These are phyloP conservation scores for Agrochola macilenta DNA, from an alignment of 2,888 invertebrate genomes.

Conservation along the genomic window DNA sequence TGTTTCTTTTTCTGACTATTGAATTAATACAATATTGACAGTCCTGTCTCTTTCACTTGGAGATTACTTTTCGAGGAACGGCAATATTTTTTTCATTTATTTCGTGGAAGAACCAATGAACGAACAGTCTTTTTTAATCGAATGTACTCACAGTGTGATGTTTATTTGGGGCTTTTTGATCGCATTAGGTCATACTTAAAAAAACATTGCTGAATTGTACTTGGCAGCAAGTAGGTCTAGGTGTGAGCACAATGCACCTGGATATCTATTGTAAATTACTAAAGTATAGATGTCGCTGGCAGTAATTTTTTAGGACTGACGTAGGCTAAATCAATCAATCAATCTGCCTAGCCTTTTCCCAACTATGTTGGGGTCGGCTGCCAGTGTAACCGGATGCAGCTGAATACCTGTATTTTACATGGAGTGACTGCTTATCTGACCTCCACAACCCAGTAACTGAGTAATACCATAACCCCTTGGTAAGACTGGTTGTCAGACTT, in stretches of 20 bases:
- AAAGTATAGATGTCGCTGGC: constrained; percentile 4
- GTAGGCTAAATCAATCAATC: too few species aligned
- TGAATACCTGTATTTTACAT: too few species aligned
- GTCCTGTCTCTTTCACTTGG: constrained; percentile 3
- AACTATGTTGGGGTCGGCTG: too few species aligned
- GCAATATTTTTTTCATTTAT: neutral
- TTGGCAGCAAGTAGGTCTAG: neutral
- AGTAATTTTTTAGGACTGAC: too few species aligned
- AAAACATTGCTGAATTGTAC: neutral
- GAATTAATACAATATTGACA: constrained; percentile 24
- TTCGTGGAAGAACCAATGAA: neutral
- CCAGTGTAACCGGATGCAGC: too few species aligned
- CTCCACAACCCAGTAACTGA: too few species aligned
- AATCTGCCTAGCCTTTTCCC: too few species aligned
- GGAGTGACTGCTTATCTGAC: too few species aligned
- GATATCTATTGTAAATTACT: neutral
- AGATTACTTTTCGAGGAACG: neutral
- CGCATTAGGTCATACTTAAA: neutral
- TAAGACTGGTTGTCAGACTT: too few species aligned
- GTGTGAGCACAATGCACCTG: too few species aligned
- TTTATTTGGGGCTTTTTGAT: neutral
- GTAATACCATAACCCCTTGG: too few species aligned
- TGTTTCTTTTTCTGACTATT: constrained; percentile 19
- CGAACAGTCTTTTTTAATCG: neutral
- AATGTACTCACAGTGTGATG: neutral